Evolutionary conservation across 1,140 invertebrate genomes (phyloP).

Genomic region (Drosophila malerkotliana): DNA sequence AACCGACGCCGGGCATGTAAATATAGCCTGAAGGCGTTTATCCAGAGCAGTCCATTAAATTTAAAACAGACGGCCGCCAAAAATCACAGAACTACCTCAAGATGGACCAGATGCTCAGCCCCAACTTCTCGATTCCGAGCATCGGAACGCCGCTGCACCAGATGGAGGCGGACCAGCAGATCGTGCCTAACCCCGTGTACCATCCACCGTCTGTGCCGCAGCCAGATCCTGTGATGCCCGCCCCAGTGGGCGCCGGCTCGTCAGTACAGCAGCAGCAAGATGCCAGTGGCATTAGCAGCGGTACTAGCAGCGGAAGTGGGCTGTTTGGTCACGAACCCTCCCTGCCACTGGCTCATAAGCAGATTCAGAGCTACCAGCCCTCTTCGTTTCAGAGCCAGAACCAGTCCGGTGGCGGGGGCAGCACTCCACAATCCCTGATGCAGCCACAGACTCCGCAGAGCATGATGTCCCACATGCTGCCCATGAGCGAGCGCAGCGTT

Average conservation of each 20-base stretch:
- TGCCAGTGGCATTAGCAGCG: too few species aligned
- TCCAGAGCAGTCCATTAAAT: background rate
- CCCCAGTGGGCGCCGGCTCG: constrained; percentile 33
- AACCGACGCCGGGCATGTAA: background rate
- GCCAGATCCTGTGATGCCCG: constrained; percentile 47
- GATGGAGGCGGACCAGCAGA: constrained; percentile 93
- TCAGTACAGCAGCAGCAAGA: constrained; percentile 83
- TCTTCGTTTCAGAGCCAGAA: constrained; percentile 62
- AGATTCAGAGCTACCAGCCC: constrained; percentile 85
- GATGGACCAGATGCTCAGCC: constrained; percentile 93
- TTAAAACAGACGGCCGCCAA: background rate
- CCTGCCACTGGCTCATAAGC: constrained; percentile 86
- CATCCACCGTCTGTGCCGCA: constrained; percentile 88
- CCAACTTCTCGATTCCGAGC: constrained; percentile 94
- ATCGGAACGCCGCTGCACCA: constrained; percentile 95
- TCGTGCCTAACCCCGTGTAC: constrained; percentile 89
- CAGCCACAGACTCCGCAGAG: constrained; percentile 95
- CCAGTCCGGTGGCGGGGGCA: constrained; percentile 85
- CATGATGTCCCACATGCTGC: constrained; percentile 92
- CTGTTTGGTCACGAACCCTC: constrained; percentile 75
- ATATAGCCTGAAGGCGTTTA: background rate
- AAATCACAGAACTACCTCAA: constrained; percentile 23
- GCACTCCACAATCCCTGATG: constrained; percentile 90
- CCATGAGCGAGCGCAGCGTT: constrained; percentile 85
- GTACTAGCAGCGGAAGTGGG: constrained; percentile 36